These are phyloP conservation scores for Periplaneta americana DNA, from an alignment of 1,140 invertebrate species.

Conservation along the genomic window DNA sequence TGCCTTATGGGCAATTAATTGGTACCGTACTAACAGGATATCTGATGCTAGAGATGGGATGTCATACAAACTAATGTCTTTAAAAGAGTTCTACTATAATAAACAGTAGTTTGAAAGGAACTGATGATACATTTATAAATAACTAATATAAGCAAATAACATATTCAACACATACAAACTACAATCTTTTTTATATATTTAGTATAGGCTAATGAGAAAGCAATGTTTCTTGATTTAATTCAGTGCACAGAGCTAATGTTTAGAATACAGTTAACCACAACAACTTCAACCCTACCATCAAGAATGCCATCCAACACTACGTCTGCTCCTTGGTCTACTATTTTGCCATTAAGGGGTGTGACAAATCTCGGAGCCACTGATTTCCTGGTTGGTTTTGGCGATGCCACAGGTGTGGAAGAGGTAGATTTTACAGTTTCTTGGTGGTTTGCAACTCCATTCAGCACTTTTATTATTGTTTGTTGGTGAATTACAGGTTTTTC, in stretches of 20 bases:
- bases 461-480: constrained; percentile 13
- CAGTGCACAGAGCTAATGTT: not conserved
- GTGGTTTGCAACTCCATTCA: constrained; percentile 4
- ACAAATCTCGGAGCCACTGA: constrained; percentile 59
- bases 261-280: not conserved
- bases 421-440: not conserved
- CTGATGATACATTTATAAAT: too few relatives aligned
- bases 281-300: constrained; percentile 47
- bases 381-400: constrained; percentile 45
- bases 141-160: too few relatives aligned
- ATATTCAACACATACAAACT: too few relatives aligned
- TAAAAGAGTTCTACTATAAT: too few relatives aligned
- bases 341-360: constrained; percentile 62
- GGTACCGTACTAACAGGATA: too few relatives aligned
- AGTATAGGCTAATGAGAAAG: too few relatives aligned
- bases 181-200: too few relatives aligned
- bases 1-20: too few relatives aligned
- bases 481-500: constrained; percentile 31
- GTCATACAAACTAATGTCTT: too few relatives aligned
- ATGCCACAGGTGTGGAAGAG: not conserved
- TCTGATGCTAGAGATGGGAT: too few relatives aligned
- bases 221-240: too few relatives aligned
- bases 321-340: constrained; percentile 66
- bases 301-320: constrained; percentile 66
- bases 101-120: too few relatives aligned